Evolutionary conservation across 1,140 invertebrate genomes (phyloP).

Genomic region (Megathymus violae): DNA sequence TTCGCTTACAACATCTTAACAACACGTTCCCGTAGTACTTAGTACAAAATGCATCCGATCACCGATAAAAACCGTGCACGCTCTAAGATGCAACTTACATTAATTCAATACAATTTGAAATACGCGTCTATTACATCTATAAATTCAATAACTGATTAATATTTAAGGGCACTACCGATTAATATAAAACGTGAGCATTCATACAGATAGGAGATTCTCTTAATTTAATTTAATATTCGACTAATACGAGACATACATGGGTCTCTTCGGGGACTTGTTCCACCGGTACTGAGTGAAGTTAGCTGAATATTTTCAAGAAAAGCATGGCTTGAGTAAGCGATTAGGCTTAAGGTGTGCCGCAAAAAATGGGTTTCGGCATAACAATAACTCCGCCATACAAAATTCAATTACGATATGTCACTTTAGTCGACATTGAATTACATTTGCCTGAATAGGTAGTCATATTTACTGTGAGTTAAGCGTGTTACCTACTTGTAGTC

Average conservation of each 20-base stretch:
- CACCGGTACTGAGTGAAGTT: slow-evolving; percentile 7
- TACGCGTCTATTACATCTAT: slow-evolving; percentile 76
- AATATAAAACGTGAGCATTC: slow-evolving; percentile 81
- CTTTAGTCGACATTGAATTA: too few species aligned
- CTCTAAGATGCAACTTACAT: slow-evolving; percentile 69
- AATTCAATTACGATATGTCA: too few species aligned
- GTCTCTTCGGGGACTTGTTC: slow-evolving; percentile 25
- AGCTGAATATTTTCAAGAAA: too few species aligned
- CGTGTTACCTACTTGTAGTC: too few species aligned
- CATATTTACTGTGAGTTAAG: too few species aligned
- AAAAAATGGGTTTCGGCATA: too few species aligned
- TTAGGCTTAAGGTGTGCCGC: too few species aligned
- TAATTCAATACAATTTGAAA: slow-evolving; percentile 64
- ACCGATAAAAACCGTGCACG: slow-evolving; percentile 73
- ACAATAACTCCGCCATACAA: too few species aligned
- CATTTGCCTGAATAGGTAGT: too few species aligned
- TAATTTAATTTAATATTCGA: slow-evolving; percentile 32
- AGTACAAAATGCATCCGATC: slow-evolving; percentile 73
- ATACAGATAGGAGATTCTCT: slow-evolving; percentile 69
- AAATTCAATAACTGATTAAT: slow-evolving; percentile 79
- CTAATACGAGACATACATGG: slow-evolving; percentile 28
- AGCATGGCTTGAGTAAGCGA: too few species aligned
- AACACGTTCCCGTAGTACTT: slow-evolving; percentile 64
- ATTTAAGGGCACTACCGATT: slow-evolving; percentile 72
- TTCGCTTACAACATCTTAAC: slow-evolving; percentile 56